Conservation (phyloP, 1,140 invertebrate species). For the Meteorus sp. region DNA sequence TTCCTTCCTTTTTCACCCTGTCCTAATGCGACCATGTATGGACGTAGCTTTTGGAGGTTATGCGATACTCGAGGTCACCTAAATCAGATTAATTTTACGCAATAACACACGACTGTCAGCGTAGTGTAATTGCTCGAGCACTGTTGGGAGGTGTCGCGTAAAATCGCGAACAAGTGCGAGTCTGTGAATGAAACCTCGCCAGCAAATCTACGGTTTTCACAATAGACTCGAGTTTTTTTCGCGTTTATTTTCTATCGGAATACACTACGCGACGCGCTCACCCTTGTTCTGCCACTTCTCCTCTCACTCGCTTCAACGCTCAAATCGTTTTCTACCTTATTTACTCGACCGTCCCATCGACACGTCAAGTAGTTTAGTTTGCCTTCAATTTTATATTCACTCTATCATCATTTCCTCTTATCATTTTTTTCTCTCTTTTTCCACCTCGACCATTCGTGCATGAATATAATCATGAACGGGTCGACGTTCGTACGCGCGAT, state of each 20-base stretch:
- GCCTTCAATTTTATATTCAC: too few relatives aligned
- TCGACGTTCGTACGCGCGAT: constrained; percentile 40
- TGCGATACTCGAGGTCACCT: constrained; percentile 49
- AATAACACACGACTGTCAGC: constrained; percentile 40
- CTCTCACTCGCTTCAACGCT: background rate
- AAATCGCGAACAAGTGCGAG: too few relatives aligned
- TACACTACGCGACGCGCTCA: background rate
- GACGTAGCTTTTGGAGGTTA: constrained; percentile 25
- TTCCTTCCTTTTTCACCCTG: constrained; percentile 10
- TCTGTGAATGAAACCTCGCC: too few relatives aligned
- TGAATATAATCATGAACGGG: constrained; percentile 33
- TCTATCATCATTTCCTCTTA: constrained; percentile 6
- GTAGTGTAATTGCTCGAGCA: constrained; percentile 40
- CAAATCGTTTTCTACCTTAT: background rate
- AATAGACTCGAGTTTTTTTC: background rate
- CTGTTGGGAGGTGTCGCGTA: constrained; percentile 19
- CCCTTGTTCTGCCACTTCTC: background rate
- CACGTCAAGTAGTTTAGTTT: too few relatives aligned
- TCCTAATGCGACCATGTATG: background rate
- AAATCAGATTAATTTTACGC: constrained; percentile 59
- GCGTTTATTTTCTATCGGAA: background rate
- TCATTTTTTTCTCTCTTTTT: background rate
- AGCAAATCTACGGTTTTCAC: too few relatives aligned
- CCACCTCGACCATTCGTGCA: background rate
- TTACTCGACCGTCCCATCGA: too few relatives aligned